phyloP scores from a whole-genome alignment of 2,797 vertebrate species.

The Helicolenus hilgendorfi region DNA sequence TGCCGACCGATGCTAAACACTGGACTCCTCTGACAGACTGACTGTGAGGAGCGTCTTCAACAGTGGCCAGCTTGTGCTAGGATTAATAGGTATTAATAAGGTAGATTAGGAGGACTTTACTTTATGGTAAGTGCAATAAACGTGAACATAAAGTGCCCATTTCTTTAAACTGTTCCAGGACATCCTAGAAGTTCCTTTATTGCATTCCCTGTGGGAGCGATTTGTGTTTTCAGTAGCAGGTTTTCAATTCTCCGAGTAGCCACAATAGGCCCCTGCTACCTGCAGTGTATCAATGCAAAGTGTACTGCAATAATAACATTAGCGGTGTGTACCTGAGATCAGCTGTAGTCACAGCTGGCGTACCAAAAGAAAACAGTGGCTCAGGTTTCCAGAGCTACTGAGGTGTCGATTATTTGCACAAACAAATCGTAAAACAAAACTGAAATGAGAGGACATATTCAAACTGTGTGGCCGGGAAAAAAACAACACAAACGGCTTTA shows the following conservation, averaged over 20 bases:
- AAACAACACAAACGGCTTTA: neutral
- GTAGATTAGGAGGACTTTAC: constrained; percentile 44
- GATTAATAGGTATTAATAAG: constrained; percentile 63
- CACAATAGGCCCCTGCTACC: constrained; percentile 5
- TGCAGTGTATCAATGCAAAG: constrained; percentile 76
- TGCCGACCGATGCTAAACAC: constrained; percentile 68
- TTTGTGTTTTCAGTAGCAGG: constrained; percentile 25
- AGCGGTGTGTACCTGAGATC: constrained; percentile 45
- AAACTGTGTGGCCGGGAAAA: constrained; percentile 22
- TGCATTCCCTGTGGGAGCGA: neutral
- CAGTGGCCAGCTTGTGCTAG: neutral
- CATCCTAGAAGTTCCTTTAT: constrained; percentile 5
- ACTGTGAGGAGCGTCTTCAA: constrained; percentile 45
- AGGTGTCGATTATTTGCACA: constrained; percentile 73
- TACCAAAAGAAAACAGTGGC: constrained; percentile 55
- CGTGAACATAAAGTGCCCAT: constrained; percentile 58
- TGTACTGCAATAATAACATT: constrained; percentile 55
- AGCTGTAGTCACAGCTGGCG: constrained; percentile 32
- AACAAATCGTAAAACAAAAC: constrained; percentile 68
- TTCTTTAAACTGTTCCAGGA: constrained; percentile 35
- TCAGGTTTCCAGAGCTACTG: constrained; percentile 62
- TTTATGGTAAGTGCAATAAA: constrained; percentile 67
- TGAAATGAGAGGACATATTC: constrained; percentile 11
- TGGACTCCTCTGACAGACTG: constrained; percentile 76
- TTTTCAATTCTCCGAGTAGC: neutral